Base-by-base conservation (phyloP, 2,113 vertebrate species). In the Butorides virescens region DNA sequence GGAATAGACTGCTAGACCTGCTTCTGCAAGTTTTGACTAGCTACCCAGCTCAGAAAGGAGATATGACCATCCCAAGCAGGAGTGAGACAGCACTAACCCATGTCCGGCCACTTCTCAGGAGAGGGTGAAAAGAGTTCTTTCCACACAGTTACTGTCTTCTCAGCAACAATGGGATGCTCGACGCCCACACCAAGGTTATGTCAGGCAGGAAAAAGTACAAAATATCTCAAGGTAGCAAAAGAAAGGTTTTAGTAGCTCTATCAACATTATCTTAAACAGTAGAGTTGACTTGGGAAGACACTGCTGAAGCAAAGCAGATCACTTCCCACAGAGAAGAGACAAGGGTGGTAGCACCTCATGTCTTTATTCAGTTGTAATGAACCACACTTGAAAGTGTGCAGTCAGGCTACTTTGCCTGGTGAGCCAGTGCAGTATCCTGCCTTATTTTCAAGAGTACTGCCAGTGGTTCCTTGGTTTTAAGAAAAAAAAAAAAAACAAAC, bases 121-220 rank as follows among this genome's bases (percentile, higher is more conserved):
- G 37, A 26, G 19, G 7, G 12, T 1, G 7, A n/a, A 34, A 49
- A 44, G 32, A 72, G 23, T 8, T 46, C 52, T 73, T 73, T 72
- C 89, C 75, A 20, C 21, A 7, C 13, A 11, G 19, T 15, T 29
- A 37, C 13, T 46, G 32, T 52, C 58, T 46, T 25, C 66, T 44
- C 23, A 59, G 52, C 42, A 86, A 58, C 1, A 23, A 78, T 1
- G 19, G 26, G 42, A 52, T 2, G 1, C 42, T 42, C 0, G 0
- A 36, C 22, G 6, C 80, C 73, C 42, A 63, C 50, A 49, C 11
- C 2, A 4, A 37, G 47, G 19, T 63, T 71, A 29, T 5, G 4
- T 44, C 21, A 63, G 50, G 42, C 65, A 78, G 32, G 14, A 50
- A 36, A 56, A 56, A 36, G 44, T 17, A 12, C 44, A 56, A 30